Evolutionary conservation across 2,888 invertebrate genomes (phyloP), one percentile per base, ranked within the genome.

Genomic region (Agrochola lychnidis): DNA sequence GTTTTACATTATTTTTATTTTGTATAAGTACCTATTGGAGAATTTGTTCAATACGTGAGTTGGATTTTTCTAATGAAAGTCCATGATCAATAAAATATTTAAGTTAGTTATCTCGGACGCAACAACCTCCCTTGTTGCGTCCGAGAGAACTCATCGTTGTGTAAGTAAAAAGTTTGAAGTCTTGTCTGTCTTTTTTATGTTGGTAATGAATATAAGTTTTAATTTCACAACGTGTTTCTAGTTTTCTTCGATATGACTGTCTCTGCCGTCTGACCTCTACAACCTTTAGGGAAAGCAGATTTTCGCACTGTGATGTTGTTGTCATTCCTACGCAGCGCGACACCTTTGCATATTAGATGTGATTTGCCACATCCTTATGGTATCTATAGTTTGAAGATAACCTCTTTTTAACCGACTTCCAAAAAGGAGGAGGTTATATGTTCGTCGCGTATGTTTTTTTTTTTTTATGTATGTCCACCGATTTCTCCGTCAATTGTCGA

Each of bases 201-300:
- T 9, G 30, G 4, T 48, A 40, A 40, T 22, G 2, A 40, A 67
- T 68, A 12, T 56, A 16, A 16, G 51, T 36, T 79, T 16, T 56
- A 56, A 42, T 36, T 51, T 68, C 10, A 51, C 36, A 79, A 74
- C 68, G 14, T 53, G 63, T 73, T 62, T 56, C 36, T 45, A 12
- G 64, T 79, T 73, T 22, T 48, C 53, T 62, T 72, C 53, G 14
- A 63, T 56, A 56, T n/a, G 16, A 19, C 45, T 59, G 25, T 51
- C 14, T 59, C 12, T 69, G 45, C 36, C 30, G 22, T 22, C 59
- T 79, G 79, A 79, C 74, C 79, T 53, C 45, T 7, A 22, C 53
- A 59, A 69, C 48, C 75, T 79, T 48, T 36, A 22, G 79, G 79
- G 79, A 79, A 70, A 79, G 66, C 56, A 42, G 59, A 70, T 75